Percentiles rank a stretch among this genome's conserved stretches.
Conservation (phyloP, 1,140 invertebrate species). For the Rhyzopertha dominica region DNA sequence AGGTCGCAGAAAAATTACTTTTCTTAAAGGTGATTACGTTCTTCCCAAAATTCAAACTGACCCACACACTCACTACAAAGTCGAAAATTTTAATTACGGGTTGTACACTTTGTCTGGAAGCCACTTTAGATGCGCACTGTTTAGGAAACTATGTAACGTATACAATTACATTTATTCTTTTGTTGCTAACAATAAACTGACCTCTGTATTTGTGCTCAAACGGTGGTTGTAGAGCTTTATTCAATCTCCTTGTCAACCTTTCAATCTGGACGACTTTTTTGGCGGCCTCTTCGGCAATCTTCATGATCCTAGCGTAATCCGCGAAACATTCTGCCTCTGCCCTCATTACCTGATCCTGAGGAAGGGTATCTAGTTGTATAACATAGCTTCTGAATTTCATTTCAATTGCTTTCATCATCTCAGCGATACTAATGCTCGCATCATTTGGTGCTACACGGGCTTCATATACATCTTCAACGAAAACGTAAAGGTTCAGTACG, state of each 20-base stretch:
- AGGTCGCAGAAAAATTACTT: too few relatives aligned
- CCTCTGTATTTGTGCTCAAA: constrained; percentile 2
- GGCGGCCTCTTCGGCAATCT: constrained; percentile 54
- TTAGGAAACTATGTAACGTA: too few relatives aligned
- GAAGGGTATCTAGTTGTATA: constrained; percentile 53
- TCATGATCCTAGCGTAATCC: constrained; percentile 54
- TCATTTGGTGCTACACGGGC: constrained; percentile 54
- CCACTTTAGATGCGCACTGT: too few relatives aligned
- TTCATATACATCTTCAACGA: constrained; percentile 62
- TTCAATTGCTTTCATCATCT: constrained; percentile 60
- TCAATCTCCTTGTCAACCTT: constrained; percentile 50
- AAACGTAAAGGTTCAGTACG: constrained; percentile 55
- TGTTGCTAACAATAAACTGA: background rate
- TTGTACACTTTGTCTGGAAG: too few relatives aligned
- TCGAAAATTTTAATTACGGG: too few relatives aligned
- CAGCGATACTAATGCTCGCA: constrained; percentile 48
- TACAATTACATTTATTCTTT: background rate
- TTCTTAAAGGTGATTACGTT: too few relatives aligned
- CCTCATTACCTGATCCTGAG: constrained; percentile 52
- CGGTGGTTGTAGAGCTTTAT: constrained; percentile 52
- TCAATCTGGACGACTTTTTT: constrained; percentile 53
- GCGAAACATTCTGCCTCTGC: constrained; percentile 55
- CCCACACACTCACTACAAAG: too few relatives aligned
- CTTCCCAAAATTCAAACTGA: too few relatives aligned
- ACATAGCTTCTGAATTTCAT: constrained; percentile 51